Evolutionary conservation across 2,113 vertebrate genomes (phyloP), one percentile per base, ranked within the genome.

Genomic region (Hippolais icterina): DNA sequence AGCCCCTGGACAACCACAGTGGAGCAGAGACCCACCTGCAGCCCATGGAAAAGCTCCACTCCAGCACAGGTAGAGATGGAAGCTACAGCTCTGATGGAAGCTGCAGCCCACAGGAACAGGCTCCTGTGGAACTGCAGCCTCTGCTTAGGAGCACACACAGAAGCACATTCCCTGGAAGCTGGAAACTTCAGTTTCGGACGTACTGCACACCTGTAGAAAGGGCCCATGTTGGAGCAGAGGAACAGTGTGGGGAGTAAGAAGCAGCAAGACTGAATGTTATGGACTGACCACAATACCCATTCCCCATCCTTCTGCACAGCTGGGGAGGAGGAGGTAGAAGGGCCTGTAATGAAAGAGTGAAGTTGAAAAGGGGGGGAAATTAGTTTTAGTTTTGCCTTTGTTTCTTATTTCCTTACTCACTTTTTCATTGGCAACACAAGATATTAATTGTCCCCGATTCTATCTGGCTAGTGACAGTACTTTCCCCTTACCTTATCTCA

Each of bases 31-130:
- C 2, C 4, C 42, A 56, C 20, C 6, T 47, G 57, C 15, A 57
- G 20, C 23, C 42, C 4, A 2, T 2, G 5, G 42, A 81, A 29
- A 54, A 64, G 17, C 9, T 14, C 35, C 29, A 35, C 0, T 1
- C 5, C 0, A 0, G 29, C 54, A 19, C 11, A 63, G n/a, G 21
- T 3, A 19, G 33, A 59, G 13, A 41, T 15, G 11, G 37, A 39
- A 39, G 37, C 37, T 39, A 39, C 37, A 39, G 37, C 9, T 41
- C 19, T 18, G 4, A 64, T 42, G 19, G 23, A 60, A 74, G 41
- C 16, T 47, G 31, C 15, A 64, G 33, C 10, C 50, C 29, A 54
- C 11, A 54, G 24, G 11, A 82, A 37, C 3, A 79, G 35, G 19
- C 3, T 35, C 15, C 66, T 41, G 2, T 15, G 35, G 28, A 84